phyloP scores from a whole-genome alignment of 1,140 invertebrate species.

The Elysia chlorotica region DNA sequence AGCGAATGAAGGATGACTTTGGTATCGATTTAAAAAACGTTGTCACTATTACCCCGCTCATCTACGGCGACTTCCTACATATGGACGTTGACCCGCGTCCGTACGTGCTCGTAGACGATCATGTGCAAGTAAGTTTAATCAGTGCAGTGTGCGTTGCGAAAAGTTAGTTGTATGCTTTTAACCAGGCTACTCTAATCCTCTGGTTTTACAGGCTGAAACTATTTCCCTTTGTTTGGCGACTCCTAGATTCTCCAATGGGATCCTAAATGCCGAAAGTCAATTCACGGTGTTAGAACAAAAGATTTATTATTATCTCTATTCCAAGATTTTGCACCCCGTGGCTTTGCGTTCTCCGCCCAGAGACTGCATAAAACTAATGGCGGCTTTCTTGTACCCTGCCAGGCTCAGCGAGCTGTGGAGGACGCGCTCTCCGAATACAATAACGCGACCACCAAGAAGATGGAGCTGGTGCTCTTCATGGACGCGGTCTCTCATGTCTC shows the following conservation, averaged over 20 bases:
- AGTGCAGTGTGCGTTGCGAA: no score
- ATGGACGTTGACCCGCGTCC: slow-evolving; percentile 43
- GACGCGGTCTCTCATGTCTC: slow-evolving; percentile 61
- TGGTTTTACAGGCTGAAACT: no score
- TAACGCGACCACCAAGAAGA: slow-evolving; percentile 73
- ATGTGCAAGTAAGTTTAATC: not conserved
- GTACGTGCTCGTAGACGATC: slow-evolving; percentile 57
- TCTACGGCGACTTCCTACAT: slow-evolving; percentile 60
- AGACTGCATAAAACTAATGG: no score
- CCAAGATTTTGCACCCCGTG: no score
- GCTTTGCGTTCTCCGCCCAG: no score
- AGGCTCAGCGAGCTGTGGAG: slow-evolving; percentile 40
- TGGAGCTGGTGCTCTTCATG: slow-evolving; percentile 70
- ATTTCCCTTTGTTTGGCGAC: no score
- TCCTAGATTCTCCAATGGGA: no score
- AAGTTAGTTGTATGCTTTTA: no score
- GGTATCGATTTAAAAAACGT: slow-evolving; percentile 51
- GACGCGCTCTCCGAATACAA: slow-evolving; percentile 83
- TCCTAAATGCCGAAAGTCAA: no score
- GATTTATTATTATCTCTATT: no score
- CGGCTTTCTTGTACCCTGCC: not conserved
- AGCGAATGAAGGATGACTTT: slow-evolving; percentile 58
- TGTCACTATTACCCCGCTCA: slow-evolving; percentile 59
- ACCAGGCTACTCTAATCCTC: no score
- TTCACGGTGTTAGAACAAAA: no score